These are phyloP conservation scores for Sebastes taczanowskii DNA, from an alignment of 2,797 vertebrate genomes.

Conservation along the genomic window DNA sequence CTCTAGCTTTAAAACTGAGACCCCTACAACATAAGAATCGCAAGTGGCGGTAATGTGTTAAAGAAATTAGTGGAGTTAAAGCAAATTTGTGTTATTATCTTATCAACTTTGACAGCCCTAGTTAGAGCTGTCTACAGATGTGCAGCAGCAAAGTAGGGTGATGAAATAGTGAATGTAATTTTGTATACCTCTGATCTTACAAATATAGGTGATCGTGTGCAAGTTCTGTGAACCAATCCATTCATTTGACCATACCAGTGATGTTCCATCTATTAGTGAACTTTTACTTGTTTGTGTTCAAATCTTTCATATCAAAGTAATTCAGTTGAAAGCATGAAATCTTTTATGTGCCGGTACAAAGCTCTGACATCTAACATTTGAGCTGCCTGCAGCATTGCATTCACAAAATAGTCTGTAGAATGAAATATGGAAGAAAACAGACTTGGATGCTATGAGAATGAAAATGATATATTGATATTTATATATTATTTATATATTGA, in stretches of 20 bases:
- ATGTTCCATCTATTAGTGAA: not conserved
- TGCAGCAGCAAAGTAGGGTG: not conserved
- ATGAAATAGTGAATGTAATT: not conserved
- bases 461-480: not conserved
- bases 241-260: not conserved
- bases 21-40: too few relatives aligned
- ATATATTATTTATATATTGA: too few relatives aligned
- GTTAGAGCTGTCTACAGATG: not conserved
- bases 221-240: not conserved
- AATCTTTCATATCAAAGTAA: not conserved
- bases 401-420: not conserved
- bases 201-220: not conserved
- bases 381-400: not conserved
- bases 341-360: not conserved
- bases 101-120: too few relatives aligned
- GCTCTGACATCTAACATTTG: not conserved
- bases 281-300: not conserved
- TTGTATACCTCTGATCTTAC: not conserved
- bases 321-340: not conserved
- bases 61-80: too few relatives aligned
- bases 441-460: not conserved
- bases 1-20: too few relatives aligned
- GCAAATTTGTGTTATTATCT: too few relatives aligned
- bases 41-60: too few relatives aligned
- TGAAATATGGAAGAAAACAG: not conserved